A percentile compares a stretch with the other conserved stretches of the same genome.
These are phyloP conservation scores for Hyperoplus lanceolatus DNA, from an alignment of 2,797 vertebrate species.

Conservation along the genomic window DNA sequence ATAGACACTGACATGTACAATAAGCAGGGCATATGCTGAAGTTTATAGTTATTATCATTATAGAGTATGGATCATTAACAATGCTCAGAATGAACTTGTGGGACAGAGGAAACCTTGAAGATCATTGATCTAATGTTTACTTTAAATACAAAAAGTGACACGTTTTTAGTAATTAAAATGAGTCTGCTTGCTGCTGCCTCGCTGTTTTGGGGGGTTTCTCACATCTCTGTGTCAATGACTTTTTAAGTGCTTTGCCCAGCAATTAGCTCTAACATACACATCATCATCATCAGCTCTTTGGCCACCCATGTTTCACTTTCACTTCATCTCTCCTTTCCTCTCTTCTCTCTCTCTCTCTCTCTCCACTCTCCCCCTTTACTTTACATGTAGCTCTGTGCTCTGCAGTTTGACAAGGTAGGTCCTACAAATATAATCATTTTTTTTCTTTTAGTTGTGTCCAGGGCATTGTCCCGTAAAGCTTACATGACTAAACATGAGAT, in stretches of 20 bases:
- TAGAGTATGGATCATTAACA: not conserved
- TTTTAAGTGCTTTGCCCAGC: constrained; percentile 68
- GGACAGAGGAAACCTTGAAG: not conserved
- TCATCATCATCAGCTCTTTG: constrained; percentile 41
- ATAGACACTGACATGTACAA: not conserved
- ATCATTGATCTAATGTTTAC: too few relatives aligned
- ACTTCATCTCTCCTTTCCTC: constrained; percentile 25
- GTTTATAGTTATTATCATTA: not conserved
- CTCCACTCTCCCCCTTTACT: not conserved
- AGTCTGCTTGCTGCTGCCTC: constrained; percentile 12
- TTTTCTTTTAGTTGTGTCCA: constrained; percentile 71
- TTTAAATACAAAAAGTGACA: too few relatives aligned
- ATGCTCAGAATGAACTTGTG: constrained; percentile 6
- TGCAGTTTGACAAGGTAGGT: constrained; percentile 53
- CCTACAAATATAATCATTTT: constrained; percentile 71
- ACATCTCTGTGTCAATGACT: constrained; percentile 37
- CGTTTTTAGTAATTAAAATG: constrained; percentile 26
- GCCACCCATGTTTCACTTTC: constrained; percentile 63
- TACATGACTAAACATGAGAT: constrained; percentile 71
- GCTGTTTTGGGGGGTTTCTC: constrained; percentile 34
- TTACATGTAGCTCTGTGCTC: constrained; percentile 28
- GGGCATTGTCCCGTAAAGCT: constrained; percentile 73
- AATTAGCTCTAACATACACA: constrained; percentile 52
- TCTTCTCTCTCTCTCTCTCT: not conserved
- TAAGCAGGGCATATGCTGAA: not conserved